Evolutionary conservation across 2,797 vertebrate species (phyloP).

Genomic region (Hephaestus fuliginosus): DNA sequence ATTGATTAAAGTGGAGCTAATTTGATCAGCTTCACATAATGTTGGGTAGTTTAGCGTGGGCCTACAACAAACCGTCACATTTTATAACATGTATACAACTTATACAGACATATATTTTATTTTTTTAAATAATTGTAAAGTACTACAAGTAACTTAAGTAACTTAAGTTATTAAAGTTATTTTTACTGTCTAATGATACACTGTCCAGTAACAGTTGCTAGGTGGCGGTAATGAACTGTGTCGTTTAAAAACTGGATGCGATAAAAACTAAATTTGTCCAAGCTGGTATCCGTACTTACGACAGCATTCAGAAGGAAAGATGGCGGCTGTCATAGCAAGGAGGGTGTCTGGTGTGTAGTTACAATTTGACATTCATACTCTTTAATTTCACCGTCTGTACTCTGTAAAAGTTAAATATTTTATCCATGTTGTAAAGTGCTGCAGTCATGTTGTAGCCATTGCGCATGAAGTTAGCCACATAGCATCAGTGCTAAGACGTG

Average conservation of each 20-base stretch:
- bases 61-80: not conserved
- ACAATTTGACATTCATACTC: constrained; percentile 2
- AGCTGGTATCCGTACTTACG: constrained; percentile 52
- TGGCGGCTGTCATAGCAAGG: constrained; percentile 81
- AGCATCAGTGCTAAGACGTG: not conserved
- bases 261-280: constrained; percentile 52
- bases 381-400: accelerated
- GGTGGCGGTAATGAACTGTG: constrained; percentile 28
- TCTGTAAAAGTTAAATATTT: accelerated
- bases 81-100: no score
- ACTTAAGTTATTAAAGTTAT: no score
- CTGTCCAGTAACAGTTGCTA: not conserved
- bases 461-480: not conserved
- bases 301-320: constrained; percentile 58
- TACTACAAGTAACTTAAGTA: no score
- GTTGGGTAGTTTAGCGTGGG: not conserved
- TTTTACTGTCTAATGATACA: no score
- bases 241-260: accelerated
- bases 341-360: constrained; percentile 75
- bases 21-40: no score
- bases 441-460: accelerated
- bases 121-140: not conserved
- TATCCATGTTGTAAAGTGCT: accelerated
- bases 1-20: no score
- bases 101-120: not conserved